Conservation (phyloP, 2,888 invertebrate species). For the Cordilura impudica region DNA sequence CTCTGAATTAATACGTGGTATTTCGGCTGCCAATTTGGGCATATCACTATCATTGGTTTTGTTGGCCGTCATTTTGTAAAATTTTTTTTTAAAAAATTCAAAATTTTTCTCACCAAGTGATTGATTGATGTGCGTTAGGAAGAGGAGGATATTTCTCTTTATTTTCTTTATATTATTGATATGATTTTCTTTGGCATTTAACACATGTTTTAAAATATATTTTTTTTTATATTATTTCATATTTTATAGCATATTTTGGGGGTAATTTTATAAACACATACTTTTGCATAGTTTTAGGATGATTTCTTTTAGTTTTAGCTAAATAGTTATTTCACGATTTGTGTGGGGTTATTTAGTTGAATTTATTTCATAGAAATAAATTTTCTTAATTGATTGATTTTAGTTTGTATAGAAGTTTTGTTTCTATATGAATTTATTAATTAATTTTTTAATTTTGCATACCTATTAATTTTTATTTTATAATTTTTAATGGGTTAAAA, state of each 20-base stretch:
- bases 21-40: slow-evolving; percentile 75
- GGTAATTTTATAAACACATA: neutral
- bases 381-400: too few relatives aligned
- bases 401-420: too few relatives aligned
- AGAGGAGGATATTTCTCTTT: neutral
- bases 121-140: slow-evolving; percentile 45
- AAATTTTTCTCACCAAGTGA: too few relatives aligned
- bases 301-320: too few relatives aligned
- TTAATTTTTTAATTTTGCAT: too few relatives aligned
- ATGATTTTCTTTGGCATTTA: neutral
- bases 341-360: too few relatives aligned
- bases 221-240: neutral
- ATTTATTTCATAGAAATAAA: too few relatives aligned
- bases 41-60: slow-evolving; percentile 68
- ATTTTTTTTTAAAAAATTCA: slow-evolving; percentile 9
- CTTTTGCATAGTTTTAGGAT: neutral
- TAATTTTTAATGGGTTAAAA: too few relatives aligned
- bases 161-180: slow-evolving; percentile 14
- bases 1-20: slow-evolving; percentile 76
- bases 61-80: slow-evolving; percentile 68
- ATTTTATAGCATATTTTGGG: neutral
- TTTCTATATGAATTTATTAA: too few relatives aligned
- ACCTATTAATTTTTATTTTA: too few relatives aligned
- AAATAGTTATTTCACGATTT: too few relatives aligned
- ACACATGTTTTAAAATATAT: neutral